Evolutionary conservation across 2,113 vertebrate genomes (phyloP), one percentile per base, ranked within the genome.

Genomic region (Chlamydotis undulata): DNA sequence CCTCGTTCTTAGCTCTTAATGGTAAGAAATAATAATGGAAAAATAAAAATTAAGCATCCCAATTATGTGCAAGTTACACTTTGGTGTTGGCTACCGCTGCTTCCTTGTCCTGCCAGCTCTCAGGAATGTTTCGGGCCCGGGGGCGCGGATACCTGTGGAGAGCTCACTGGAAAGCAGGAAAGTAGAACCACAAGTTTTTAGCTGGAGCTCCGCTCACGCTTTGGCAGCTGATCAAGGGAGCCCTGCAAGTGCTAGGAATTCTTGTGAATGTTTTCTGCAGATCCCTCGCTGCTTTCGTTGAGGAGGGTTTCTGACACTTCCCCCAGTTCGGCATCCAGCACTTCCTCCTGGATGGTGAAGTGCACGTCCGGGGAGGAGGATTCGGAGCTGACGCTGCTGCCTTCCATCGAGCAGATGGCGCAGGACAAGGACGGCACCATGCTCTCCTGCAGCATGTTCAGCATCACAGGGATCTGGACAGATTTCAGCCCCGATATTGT

Each of bases 341-440:
- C 97, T 94, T 99, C 99, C 88, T 99, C 99, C 96, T 99, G 99
- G 71, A 99, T 99, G 91, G 99, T 98, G 94, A 99, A 95, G 93
- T 98, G 99, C 68, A 98, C 97, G 0, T 99, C 99, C 33, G 98
- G 98, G 31, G 98, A 98, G 18, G 99, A 99, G 94, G 99, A 99
- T 77, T 99, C 98, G 0, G 99, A 99, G 94, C 99, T 99, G 67
- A 99, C 94, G 5, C 99, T 99, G 97, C 98, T 99, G 61, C 99
- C 99, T 93, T 99, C 99, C 97, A 99, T 97, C 2, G 98, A 98
- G 97, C 99, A 99, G 87, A 99, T 97, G 39, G 98, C 98, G 2
- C 99, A 99, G 77, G 99, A 98, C 73, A 99, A 96, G 18, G 99
- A 98, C 0, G 98, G 98, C 14, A 97, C 98, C 95, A 98, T 95